These are phyloP conservation scores for Neolamprologus falcicula DNA, from an alignment of 2,113 vertebrate genomes.

Conservation along the genomic window DNA sequence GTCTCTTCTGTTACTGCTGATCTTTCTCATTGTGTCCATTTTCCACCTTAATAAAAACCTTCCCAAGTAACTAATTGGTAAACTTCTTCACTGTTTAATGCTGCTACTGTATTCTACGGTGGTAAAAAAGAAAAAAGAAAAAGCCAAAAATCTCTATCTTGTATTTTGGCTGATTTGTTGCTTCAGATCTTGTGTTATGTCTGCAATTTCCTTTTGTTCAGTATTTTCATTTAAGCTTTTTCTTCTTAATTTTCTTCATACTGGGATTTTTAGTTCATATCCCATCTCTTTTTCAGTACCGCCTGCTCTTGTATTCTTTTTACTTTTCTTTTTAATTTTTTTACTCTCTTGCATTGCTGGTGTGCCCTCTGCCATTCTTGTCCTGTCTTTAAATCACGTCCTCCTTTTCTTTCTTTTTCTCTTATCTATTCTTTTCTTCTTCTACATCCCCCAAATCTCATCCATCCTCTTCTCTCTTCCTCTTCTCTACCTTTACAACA, in stretches of 20 bases:
- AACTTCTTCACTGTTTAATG: not conserved
- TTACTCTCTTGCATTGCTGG: not conserved
- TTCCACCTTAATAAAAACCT: not conserved
- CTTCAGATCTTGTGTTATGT: not conserved
- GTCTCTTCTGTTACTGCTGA: not conserved
- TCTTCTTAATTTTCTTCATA: not conserved
- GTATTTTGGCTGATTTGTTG: not conserved
- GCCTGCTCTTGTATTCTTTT: not conserved
- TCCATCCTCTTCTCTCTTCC: not conserved
- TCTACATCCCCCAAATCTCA: constrained; percentile 14
- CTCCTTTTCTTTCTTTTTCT: not conserved
- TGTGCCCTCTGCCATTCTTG: not conserved
- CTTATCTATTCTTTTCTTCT: not conserved
- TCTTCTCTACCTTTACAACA: constrained; percentile 3
- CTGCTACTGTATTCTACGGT: not conserved
- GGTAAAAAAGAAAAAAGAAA: not conserved
- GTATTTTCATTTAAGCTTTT: not conserved
- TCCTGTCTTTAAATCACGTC: not conserved
- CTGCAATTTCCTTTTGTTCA: not conserved
- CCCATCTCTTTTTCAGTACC: not conserved
- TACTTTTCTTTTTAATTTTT: not conserved
- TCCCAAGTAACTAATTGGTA: not conserved
- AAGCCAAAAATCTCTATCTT: not conserved
- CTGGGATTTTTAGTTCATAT: not conserved
- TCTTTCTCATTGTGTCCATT: not conserved